Base-by-base conservation (phyloP, 2,888 invertebrate genomes). In the Globia sparganii region DNA sequence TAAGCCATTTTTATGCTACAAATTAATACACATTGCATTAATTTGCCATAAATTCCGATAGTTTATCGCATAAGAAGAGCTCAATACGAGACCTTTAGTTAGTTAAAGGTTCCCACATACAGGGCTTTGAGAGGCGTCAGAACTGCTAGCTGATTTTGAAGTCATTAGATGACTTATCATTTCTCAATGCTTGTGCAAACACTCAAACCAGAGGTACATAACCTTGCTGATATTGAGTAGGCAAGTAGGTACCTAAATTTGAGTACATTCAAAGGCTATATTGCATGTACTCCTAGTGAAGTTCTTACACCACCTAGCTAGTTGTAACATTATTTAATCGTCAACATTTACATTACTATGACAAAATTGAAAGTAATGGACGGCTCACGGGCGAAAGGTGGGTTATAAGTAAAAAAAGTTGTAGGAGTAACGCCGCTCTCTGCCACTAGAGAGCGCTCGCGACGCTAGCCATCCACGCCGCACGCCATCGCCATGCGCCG, bases 401-500 rank as follows among this genome's bases (percentile, higher is more conserved):
- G n/a, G 34, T 13, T 28, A n/a, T 28, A 31, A 34, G 6, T 80
- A 61, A 70, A 77, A 80, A 70, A 76, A 18, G 18, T 56, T 43
- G 25, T 18, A 53, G 15, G 28, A 62, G 28, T 46, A 56, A 80
- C 28, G 43, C 31, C 31, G 21, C 34, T 28, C 53, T 21, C 15
- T 62, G 62, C 72, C 80, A 53, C 62, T 72, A 77, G 77, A 80
- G 80, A 37, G 77, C 77, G 77, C 53, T 80, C 3, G 53, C 40
- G 40, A 43, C 43, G 53, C 61, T 31, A 31, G 11, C 15, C 15
- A 53, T 69, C 31, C 43, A 62, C 72, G 70, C 59, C 65, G 34
- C 46, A 46, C 43, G 46, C 49, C 49, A 61, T 43, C 59, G 40
- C 78, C 67, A 78, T 53, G 53, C 34, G 72, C 72, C 46, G 40